phyloP scores from a whole-genome alignment of 2,797 vertebrate genomes.

The Emydoidea blandingii region DNA sequence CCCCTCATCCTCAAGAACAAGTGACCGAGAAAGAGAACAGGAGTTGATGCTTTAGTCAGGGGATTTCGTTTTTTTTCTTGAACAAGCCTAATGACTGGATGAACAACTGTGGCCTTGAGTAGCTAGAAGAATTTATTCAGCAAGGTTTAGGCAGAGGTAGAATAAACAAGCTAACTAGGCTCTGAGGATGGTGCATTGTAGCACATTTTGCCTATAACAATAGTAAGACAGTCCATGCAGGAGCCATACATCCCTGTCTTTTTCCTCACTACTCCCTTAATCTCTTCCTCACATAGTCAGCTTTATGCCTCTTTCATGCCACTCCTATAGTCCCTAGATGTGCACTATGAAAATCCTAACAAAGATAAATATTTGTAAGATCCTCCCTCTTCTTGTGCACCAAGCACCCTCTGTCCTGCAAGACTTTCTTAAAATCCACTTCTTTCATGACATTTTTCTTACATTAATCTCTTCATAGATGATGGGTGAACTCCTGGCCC shows the following conservation, averaged over 20 bases:
- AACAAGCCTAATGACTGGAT: neutral
- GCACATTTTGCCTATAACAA: neutral
- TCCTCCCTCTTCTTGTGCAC: neutral
- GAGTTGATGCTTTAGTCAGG: neutral
- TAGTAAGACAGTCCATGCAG: neutral
- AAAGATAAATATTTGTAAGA: neutral
- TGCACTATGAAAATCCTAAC: neutral
- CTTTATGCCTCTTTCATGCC: neutral
- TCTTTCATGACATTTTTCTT: slow-evolving; percentile 1
- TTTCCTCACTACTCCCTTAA: neutral
- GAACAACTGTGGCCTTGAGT: neutral
- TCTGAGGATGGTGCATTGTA: neutral
- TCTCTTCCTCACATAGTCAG: neutral
- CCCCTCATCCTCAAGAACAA: neutral
- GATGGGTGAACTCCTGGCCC: neutral
- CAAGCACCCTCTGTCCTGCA: neutral
- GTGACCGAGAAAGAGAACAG: neutral
- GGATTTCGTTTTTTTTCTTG: neutral
- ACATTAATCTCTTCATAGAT: slow-evolving; percentile 15
- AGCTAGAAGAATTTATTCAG: neutral
- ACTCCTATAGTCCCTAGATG: neutral
- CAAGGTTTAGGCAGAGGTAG: neutral
- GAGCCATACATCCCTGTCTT: neutral
- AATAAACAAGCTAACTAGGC: neutral
- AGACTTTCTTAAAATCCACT: neutral